Conservation (phyloP, 2,888 invertebrate species). For the Mechanitis messenoides region DNA sequence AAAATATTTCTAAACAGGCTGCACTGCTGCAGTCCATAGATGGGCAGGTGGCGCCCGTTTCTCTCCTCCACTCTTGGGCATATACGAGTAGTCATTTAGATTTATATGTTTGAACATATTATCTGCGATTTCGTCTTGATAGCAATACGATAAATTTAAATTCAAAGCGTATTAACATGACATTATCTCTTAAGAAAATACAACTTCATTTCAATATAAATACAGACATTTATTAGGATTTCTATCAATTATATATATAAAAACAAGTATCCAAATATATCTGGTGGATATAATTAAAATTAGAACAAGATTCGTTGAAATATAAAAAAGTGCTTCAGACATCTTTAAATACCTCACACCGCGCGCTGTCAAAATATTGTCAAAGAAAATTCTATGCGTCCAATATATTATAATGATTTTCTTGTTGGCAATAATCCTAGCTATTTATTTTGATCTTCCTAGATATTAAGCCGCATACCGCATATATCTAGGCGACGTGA, state of each 20-base stretch:
- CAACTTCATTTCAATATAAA: no score
- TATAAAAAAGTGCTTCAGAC: constrained; percentile 49
- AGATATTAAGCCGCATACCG: constrained; percentile 72
- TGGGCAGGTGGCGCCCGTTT: constrained; percentile 62
- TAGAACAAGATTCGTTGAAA: constrained; percentile 40
- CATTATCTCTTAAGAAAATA: no score
- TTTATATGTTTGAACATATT: no score
- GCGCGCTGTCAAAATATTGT: constrained; percentile 75
- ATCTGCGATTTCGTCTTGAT: no score
- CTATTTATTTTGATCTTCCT: constrained; percentile 72
- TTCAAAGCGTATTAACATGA: no score
- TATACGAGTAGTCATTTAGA: constrained; percentile 15
- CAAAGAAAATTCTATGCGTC: constrained; percentile 73
- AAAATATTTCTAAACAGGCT: constrained; percentile 63
- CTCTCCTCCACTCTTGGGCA: constrained; percentile 36
- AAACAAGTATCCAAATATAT: constrained; percentile 41
- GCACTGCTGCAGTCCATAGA: constrained; percentile 71
- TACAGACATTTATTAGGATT: no score
- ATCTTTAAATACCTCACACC: constrained; percentile 61
- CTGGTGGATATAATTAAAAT: constrained; percentile 47
- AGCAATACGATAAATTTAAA: no score
- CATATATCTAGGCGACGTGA: constrained; percentile 67
- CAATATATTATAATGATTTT: constrained; percentile 74
- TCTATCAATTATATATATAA: no score
- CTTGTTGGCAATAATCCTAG: constrained; percentile 75